Percentiles rank a stretch among this genome's conserved stretches.
phyloP scores from a whole-genome alignment of 2,888 invertebrate genomes.

The Dysmachus trigonus region DNA sequence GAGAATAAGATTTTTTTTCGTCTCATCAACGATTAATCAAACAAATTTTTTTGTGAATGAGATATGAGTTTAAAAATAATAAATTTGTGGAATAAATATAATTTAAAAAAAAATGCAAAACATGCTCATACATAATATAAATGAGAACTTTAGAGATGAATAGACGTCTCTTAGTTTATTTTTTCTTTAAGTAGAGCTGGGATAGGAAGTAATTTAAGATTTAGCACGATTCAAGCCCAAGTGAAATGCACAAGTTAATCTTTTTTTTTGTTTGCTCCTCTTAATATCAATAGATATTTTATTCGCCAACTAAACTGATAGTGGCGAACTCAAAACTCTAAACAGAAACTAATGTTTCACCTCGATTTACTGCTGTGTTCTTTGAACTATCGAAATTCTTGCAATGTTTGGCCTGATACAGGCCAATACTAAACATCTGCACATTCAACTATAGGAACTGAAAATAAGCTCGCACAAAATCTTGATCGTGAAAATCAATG shows the following conservation, averaged over 20 bases:
- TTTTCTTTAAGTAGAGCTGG: neutral
- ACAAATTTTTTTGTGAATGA: neutral
- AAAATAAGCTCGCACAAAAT: slow-evolving; percentile 32
- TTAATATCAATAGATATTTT: neutral
- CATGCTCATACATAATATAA: neutral
- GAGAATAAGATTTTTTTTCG: neutral
- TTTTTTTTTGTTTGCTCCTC: neutral
- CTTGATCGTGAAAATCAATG: slow-evolving; percentile 23
- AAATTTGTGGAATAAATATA: neutral
- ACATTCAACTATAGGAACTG: slow-evolving; percentile 25
- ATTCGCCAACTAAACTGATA: neutral
- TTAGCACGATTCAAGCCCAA: slow-evolving; percentile 32
- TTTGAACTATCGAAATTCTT: neutral
- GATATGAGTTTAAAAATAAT: neutral
- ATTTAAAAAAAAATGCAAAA: neutral
- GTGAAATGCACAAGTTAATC: slow-evolving; percentile 31
- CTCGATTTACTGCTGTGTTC: neutral
- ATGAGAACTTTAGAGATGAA: neutral
- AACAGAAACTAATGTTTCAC: neutral
- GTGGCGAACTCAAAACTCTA: neutral
- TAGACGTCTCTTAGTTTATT: neutral
- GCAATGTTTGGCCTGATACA: slow-evolving; percentile 39
- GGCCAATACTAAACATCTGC: slow-evolving; percentile 35
- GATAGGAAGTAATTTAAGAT: neutral
- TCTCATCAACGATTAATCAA: neutral